Base-by-base conservation (phyloP, 2,113 vertebrate genomes). In the Xyliphius kryptos region DNA sequence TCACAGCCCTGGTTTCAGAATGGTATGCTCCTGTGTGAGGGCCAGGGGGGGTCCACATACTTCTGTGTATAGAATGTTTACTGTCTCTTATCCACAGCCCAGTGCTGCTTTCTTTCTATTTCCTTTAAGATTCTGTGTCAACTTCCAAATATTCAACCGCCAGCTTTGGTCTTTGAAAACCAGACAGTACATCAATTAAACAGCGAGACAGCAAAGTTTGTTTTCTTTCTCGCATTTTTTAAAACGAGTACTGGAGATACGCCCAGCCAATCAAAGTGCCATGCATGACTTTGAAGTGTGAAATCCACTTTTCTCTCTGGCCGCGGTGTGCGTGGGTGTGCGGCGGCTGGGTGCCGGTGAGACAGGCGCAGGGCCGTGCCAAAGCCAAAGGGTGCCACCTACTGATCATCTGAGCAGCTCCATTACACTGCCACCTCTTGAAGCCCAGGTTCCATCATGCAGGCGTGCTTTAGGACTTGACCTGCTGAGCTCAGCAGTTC, bases 351-450 rank as follows among this genome's bases (percentile, higher is more conserved):
- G 46, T 54, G 75, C 66, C 74, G 74, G 74, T 69, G 66, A 68
- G 65, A 56, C 7, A 16, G 71, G 57, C 32, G 10, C 58, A 41
- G 56, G 49, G 55, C 49, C 62, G 51, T 79, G 80, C 67, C 75
- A 80, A 85, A 85, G 85, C 77, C 69, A 74, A 76, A 86, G 76
- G 84, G 81, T 77, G 83, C 85, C 85, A 83, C 83, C 87, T 87
- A 67, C 83, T 87, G 85, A 77, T 67, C 50, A 43, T 32, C 54
- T 9, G 9, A 47, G 63, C 61, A 19, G 17, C 44, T 52, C 40
- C n/a, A 44, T 12, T 20, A 32, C 4, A 32, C 26, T 1, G n/a
- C n/a, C n/a, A n/a, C n/a, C n/a, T n/a, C n/a, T n/a, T n/a, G 26
- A 32, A 32, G 26, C 26, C 26, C 26, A 6, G 26, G 4, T 32